phyloP scores from a whole-genome alignment of 1,140 invertebrate species.

The Drosophila orosa region DNA sequence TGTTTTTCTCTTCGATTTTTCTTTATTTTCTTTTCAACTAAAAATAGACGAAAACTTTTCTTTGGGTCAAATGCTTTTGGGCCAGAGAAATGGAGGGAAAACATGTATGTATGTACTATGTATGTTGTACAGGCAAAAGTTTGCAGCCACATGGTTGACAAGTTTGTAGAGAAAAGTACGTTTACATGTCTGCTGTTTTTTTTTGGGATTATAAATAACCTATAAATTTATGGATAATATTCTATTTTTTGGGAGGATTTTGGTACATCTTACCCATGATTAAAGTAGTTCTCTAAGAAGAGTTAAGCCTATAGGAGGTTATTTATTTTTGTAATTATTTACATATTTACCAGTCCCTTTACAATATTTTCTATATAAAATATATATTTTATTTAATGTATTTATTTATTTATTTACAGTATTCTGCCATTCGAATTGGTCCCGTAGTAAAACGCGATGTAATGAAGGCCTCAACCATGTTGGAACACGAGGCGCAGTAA shows the following conservation, averaged over 20 bases:
- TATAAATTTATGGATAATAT: not conserved
- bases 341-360: too few species aligned
- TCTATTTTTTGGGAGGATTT: not conserved
- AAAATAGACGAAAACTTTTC: constrained; percentile 52
- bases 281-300: not conserved
- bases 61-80: constrained; percentile 56
- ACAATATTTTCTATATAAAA: not conserved
- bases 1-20: constrained; percentile 20
- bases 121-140: constrained; percentile 6
- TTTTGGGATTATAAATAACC: not conserved
- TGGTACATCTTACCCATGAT: not conserved
- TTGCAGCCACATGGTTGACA: constrained; percentile 35
- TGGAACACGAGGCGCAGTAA: constrained; percentile 98
- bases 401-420: constrained; percentile 87
- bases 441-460: constrained; percentile 99
- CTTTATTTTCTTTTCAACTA: constrained; percentile 26
- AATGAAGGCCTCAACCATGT: constrained; percentile 99
- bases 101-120: not conserved
- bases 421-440: constrained; percentile 99
- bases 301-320: not conserved
- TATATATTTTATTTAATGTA: not conserved
- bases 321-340: not conserved
- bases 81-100: constrained; percentile 10
- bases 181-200: constrained; percentile 9
- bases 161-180: constrained; percentile 12